Conservation (phyloP, 2,113 vertebrate genomes). For the Oreochromis spilurus region DNA sequence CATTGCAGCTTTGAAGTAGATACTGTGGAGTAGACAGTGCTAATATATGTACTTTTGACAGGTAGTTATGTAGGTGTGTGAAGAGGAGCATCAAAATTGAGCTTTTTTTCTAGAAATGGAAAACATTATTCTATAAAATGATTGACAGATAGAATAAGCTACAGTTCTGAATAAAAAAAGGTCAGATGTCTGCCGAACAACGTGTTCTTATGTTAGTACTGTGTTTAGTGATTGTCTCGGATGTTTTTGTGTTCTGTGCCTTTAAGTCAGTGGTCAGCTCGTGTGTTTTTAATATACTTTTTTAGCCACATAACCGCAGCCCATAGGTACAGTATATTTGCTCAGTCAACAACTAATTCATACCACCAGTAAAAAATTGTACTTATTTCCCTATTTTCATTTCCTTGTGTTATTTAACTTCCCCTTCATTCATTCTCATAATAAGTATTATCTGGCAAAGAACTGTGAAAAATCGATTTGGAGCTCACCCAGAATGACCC, state of each 20-base stretch:
- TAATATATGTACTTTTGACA: not conserved
- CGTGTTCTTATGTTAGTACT: not conserved
- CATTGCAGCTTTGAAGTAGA: not conserved
- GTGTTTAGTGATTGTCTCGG: not conserved
- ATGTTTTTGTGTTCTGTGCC: not conserved
- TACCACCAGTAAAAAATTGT: not conserved
- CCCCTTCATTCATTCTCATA: slow-evolving; percentile 21
- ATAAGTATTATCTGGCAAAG: slow-evolving; percentile 20
- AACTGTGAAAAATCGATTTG: slow-evolving; percentile 20
- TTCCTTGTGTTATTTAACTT: slow-evolving; percentile 45
- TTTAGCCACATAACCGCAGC: not conserved
- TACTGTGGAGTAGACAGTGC: not conserved
- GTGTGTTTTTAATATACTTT: not conserved
- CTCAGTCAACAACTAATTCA: slow-evolving; percentile 4
- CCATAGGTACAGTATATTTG: not conserved
- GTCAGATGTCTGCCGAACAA: not conserved
- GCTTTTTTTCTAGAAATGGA: not conserved
- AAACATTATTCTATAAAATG: not conserved
- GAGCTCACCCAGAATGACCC: not conserved
- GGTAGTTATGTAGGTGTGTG: not conserved
- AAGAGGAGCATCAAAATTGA: not conserved
- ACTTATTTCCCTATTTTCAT: slow-evolving; percentile 53
- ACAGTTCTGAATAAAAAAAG: not conserved
- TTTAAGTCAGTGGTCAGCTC: not conserved
- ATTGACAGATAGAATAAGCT: not conserved